Percentiles rank a stretch among this genome's conserved stretches.
Evolutionary conservation across 2,797 vertebrate genomes (phyloP).

Genomic region (Lepus townsendii): DNA sequence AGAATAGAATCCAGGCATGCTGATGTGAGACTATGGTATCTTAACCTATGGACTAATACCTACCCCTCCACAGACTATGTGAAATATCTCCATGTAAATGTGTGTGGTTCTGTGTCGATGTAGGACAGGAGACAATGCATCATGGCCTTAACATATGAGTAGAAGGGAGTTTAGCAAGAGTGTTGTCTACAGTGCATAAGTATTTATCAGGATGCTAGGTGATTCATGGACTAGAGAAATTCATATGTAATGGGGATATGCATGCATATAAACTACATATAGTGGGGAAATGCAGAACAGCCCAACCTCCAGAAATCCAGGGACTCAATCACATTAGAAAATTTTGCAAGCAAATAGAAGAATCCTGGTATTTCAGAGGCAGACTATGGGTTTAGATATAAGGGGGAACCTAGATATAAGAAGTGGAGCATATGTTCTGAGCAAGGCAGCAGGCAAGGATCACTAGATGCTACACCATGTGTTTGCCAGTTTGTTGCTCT

Average conservation of each 20-base stretch:
- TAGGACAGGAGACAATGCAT: not conserved
- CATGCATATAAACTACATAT: too few species aligned
- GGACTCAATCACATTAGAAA: not conserved
- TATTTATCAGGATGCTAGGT: not conserved
- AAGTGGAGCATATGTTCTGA: not conserved
- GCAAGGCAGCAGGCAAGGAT: not conserved
- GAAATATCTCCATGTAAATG: not conserved
- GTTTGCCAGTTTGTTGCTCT: not conserved
- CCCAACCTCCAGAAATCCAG: not conserved
- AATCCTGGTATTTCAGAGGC: not conserved
- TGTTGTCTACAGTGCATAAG: not conserved
- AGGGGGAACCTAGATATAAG: not conserved
- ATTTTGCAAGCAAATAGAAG: not conserved
- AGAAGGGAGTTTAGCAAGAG: not conserved
- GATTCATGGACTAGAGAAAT: not conserved
- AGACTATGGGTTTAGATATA: not conserved
- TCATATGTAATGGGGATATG: not conserved
- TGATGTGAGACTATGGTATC: too few species aligned
- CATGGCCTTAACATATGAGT: not conserved
- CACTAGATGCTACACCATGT: rapidly evolving
- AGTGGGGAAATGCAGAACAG: not conserved
- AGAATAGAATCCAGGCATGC: too few species aligned
- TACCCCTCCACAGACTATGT: too few species aligned
- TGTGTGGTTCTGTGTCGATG: not conserved
- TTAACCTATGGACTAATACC: too few species aligned